A percentile compares a stretch with the other conserved stretches of the same genome.
These are phyloP conservation scores for Scarus forsteni DNA, from an alignment of 2,797 vertebrate species.

Conservation along the genomic window DNA sequence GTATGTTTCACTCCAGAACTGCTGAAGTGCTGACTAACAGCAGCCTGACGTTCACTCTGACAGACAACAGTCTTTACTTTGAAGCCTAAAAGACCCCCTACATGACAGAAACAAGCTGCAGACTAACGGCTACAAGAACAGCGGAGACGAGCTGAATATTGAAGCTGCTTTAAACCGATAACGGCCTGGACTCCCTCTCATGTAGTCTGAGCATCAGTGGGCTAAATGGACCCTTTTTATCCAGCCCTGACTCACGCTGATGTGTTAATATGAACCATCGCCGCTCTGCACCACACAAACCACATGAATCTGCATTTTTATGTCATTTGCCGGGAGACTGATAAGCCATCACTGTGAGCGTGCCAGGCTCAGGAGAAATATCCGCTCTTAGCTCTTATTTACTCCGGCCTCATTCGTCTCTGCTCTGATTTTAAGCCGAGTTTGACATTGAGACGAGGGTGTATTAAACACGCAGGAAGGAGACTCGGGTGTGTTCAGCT, in stretches of 20 bases:
- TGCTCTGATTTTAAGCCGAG: conserved; percentile 31
- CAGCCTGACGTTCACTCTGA: not conserved
- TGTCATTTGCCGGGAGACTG: conserved; percentile 55
- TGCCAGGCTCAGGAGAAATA: conserved; percentile 46
- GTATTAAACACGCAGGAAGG: conserved; percentile 52
- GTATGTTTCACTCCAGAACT: conserved; percentile 13
- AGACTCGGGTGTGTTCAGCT: conserved; percentile 31
- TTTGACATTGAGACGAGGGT: conserved; percentile 63
- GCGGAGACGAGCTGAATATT: conserved; percentile 3
- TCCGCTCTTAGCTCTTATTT: conserved; percentile 55
- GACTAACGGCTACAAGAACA: conserved; percentile 8
- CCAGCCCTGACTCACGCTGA: conserved; percentile 43
- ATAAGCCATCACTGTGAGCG: conserved; percentile 50
- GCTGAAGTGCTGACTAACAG: conserved; percentile 12
- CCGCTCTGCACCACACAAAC: conserved; percentile 42
- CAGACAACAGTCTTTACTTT: conserved; percentile 25
- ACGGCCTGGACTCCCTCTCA: conserved; percentile 2
- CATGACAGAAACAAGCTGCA: conserved; percentile 19
- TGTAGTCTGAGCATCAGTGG: not conserved
- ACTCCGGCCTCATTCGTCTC: conserved; percentile 66
- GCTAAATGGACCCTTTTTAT: conserved; percentile 26
- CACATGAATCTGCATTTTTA: conserved; percentile 66
- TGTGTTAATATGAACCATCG: conserved; percentile 37
- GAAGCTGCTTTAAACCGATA: conserved; percentile 26
- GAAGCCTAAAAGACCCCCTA: conserved; percentile 12